Evolutionary conservation across 2,888 invertebrate species (phyloP), one percentile per base, ranked within the genome.

Genomic region (Sinhomidia bicolor): DNA sequence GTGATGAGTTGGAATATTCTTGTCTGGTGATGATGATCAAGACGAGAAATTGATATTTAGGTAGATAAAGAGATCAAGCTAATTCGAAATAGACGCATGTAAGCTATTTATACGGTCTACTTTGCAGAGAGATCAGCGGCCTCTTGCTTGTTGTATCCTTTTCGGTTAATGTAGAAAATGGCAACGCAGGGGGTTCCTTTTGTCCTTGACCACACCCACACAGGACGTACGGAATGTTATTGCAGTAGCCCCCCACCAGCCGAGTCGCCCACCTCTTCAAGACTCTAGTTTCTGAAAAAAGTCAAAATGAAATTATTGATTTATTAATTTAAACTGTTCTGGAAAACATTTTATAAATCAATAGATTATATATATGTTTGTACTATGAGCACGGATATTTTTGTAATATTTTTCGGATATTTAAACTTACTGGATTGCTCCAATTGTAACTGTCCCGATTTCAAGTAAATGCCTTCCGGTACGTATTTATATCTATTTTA

Each of bases 401-500:
- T n/a, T n/a, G n/a, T n/a, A n/a, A n/a, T n/a, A n/a, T n/a, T n/a
- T n/a, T n/a, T n/a, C n/a, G n/a, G n/a, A n/a, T n/a, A n/a, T n/a
- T n/a, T 14, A 44, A 23, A 71, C 71, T 71, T 80, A 80, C 79
- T 80, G 23, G 79, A 60, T 80, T 20, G 32, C 20, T 76, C 17
- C 20, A 26, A 51, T 32, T 80, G 29, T 14, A 62, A 36, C 20
- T 41, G 32, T 60, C n/a, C 41, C 20, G 29, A n/a, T 60, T 29
- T 79, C 23, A 54, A 68, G 85, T 85, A 85, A 85, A 85, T 85
- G 85, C 85, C 68, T 79, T 81, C 68, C 85, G 85, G 85, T 85
- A 85, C 85, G 32, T 23, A 12, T 60, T 3, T 44, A 60, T 14
- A 10, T 41, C 44, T 80, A 44, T 41, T 54, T 76, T 17, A 44